Percentiles rank a stretch among this genome's conserved stretches.
These are phyloP conservation scores for Sinohyriopsis cumingii DNA, from an alignment of 2,888 invertebrate species.

Conservation along the genomic window DNA sequence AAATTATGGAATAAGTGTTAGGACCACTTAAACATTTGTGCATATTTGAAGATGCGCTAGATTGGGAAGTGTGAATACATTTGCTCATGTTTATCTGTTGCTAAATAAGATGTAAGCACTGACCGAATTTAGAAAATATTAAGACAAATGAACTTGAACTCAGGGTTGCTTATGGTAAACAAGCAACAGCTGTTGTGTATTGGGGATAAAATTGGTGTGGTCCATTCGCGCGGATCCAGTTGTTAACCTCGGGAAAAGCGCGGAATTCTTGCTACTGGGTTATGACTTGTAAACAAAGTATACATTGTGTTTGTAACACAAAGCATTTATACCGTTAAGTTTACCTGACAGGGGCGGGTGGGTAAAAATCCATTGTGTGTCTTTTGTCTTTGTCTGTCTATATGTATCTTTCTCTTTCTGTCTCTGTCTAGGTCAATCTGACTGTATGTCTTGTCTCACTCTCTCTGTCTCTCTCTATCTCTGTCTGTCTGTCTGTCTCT, in stretches of 20 bases:
- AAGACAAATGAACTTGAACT: conserved; percentile 1
- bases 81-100: not conserved
- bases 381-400: too few species aligned
- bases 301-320: not conserved
- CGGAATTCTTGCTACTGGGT: too few species aligned
- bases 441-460: conserved; percentile 9
- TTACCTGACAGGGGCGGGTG: not conserved
- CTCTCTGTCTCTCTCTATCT: conserved; percentile 9
- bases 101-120: too few species aligned
- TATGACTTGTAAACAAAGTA: too few species aligned
- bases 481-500: conserved; percentile 3
- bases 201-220: conserved; percentile 6
- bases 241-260: too few species aligned
- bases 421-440: conserved; percentile 17
- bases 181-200: conserved; percentile 25
- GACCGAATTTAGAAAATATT: too few species aligned
- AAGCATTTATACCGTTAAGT: not conserved
- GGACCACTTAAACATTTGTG: not conserved
- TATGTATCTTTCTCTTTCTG: too few species aligned
- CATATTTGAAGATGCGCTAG: too few species aligned
- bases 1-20: not conserved
- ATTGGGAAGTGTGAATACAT: too few species aligned
- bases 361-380: too few species aligned
- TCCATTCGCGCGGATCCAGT: too few species aligned
- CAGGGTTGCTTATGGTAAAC: conserved; percentile 8